A percentile compares a stretch with the other conserved stretches of the same genome.
Evolutionary conservation across 2,113 vertebrate species (phyloP).

Genomic region (Toxostoma redivivum): DNA sequence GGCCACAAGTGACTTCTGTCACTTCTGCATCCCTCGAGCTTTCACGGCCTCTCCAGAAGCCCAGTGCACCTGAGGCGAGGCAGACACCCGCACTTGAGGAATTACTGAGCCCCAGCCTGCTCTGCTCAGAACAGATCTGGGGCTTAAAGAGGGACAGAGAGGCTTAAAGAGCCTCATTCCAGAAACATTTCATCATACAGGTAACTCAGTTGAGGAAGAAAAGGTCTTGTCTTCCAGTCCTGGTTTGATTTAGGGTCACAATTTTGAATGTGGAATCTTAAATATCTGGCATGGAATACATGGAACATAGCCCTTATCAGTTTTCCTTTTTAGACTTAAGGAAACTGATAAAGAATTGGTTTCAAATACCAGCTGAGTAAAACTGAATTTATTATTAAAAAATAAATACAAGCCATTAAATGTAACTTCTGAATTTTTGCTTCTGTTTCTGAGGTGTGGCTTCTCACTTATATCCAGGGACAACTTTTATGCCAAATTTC

Average conservation of each 20-base stretch:
- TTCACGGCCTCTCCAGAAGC: background rate
- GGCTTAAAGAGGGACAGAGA: background rate
- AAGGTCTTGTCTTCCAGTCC: background rate
- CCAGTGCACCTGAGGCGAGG: background rate
- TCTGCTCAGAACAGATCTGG: background rate
- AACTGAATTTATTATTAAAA: background rate
- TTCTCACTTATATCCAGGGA: background rate
- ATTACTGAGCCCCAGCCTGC: background rate
- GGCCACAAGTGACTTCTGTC: background rate
- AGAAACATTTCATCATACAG: background rate
- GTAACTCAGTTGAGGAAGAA: background rate
- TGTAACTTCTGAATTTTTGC: background rate
- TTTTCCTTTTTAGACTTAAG: background rate
- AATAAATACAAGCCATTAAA: background rate
- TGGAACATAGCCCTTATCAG: background rate
- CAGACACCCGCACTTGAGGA: background rate
- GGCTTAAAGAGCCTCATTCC: background rate
- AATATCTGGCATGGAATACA: background rate
- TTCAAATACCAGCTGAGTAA: background rate
- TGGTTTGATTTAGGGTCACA: background rate
- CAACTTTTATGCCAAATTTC: background rate
- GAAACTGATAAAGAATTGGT: background rate
- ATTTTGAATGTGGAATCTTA: background rate
- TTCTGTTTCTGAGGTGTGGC: background rate
- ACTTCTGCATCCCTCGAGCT: background rate